phyloP scores from a whole-genome alignment of 2,888 invertebrate genomes.

The Aphodius sticticus region DNA sequence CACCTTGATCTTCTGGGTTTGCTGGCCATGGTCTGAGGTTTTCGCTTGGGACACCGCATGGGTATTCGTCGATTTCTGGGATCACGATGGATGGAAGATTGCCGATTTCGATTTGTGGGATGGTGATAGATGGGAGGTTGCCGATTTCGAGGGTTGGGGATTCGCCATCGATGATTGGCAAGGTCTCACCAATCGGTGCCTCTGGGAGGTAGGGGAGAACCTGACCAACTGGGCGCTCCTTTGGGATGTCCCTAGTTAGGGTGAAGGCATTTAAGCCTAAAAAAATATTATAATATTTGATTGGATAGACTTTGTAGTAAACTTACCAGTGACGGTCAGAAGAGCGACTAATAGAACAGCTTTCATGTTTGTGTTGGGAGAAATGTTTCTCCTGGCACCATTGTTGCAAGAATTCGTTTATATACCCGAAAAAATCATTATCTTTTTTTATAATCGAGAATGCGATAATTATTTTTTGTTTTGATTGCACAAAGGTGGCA shows the following conservation, averaged over 20 bases:
- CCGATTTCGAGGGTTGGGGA: neutral
- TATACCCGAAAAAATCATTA: constrained; percentile 15
- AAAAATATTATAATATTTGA: neutral
- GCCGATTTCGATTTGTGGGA: neutral
- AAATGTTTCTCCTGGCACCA: neutral
- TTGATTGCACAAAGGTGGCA: neutral
- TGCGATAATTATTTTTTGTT: neutral
- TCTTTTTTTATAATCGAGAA: neutral
- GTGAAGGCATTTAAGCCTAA: constrained; percentile 24
- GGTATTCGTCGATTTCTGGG: neutral
- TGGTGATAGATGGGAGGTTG: neutral
- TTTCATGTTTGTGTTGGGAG: neutral
- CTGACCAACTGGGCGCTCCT: neutral
- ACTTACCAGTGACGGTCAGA: constrained; percentile 12
- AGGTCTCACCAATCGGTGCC: neutral
- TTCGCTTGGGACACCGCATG: neutral
- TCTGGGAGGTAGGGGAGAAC: neutral
- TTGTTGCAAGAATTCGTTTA: constrained; percentile 4
- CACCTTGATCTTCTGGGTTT: neutral
- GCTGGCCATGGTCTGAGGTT: constrained; percentile 11
- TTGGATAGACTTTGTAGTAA: neutral
- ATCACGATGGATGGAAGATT: constrained; percentile 12
- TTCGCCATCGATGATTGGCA: constrained; percentile 12
- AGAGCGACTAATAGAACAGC: constrained; percentile 12
- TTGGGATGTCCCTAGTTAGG: constrained; percentile 14